Evolutionary conservation across 2,113 vertebrate genomes (phyloP), one percentile per base, ranked within the genome.

Genomic region (Bambusicola thoracicus): DNA sequence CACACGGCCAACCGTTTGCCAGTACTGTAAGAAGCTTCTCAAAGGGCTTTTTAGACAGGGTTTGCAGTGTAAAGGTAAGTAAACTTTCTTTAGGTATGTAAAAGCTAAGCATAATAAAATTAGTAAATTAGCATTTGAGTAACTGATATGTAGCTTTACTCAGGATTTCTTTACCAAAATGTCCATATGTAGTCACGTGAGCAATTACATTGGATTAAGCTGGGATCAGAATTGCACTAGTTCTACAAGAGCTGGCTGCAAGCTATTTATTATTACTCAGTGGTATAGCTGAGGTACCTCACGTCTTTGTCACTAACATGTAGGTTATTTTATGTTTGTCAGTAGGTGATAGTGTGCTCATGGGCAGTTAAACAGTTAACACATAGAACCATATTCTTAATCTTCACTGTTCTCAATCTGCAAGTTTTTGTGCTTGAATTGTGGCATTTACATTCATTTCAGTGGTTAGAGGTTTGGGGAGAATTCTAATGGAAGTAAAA

Each of bases 21-120:
- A 99, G 97, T 98, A 99, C 97, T 99, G 99, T 95, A 99, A 99
- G 97, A 99, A 99, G 93, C 98, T 99, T 86, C 98, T 98, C 30
- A 98, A 98, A 95, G 98, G 98, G 5, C 97, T 98, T 43, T 98
- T 98, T 93, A 94, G 98, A 78, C 98, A 98, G 91, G 98, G 98
- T 36, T 93, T 98, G 61, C 98, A 98, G 48, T 98, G 98, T 89
- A 98, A 98, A 97, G 98, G 98, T 98, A 92, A 97, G 96, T 77
- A 87, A 93, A 65, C 6, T 1, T 65, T 32, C 46, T 58, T 62
- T 65, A 92, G 53, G 77, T 68, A 56, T n/a, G 19, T 89, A 69
- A 87, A 87, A 95, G 15, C 44, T 87, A 66, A 58, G 21, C 46
- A 34, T 66, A 77, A 85, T 89, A 58, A 85, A 94, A 85, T 58